phyloP scores from a whole-genome alignment of 2,888 invertebrate species.

The Leptothorax acervorum region DNA sequence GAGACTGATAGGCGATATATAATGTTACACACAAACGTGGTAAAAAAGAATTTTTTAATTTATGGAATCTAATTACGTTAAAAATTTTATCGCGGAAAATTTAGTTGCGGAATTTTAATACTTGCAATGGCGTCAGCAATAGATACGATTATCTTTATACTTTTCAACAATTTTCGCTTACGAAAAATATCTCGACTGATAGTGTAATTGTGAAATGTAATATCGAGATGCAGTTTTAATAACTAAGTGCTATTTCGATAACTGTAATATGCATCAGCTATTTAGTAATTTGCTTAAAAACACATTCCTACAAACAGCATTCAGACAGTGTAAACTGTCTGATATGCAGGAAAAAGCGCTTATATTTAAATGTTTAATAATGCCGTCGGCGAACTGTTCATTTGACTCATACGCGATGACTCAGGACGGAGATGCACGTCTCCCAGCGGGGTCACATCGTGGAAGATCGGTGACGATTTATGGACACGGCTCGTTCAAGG shows the following conservation, averaged over 20 bases:
- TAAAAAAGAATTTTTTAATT: not conserved
- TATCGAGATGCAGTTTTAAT: not conserved
- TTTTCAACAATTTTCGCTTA: not conserved
- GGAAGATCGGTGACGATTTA: conserved; percentile 30
- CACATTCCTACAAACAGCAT: not conserved
- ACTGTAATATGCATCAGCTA: not conserved
- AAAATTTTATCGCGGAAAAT: not conserved
- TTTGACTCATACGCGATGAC: not conserved
- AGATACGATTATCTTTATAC: not conserved
- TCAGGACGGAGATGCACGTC: conserved; percentile 13
- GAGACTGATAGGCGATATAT: not conserved
- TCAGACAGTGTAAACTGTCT: not conserved
- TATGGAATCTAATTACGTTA: not conserved
- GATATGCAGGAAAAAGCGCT: not conserved
- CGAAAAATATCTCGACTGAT: not conserved
- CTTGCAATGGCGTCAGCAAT: no score
- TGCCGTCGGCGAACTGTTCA: not conserved
- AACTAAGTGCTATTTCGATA: not conserved
- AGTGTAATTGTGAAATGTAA: not conserved
- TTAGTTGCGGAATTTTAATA: not conserved
- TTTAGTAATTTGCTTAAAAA: not conserved
- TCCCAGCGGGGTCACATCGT: conserved; percentile 11
- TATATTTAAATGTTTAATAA: conserved; percentile 19
- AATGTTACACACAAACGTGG: not conserved
- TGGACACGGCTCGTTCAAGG: conserved; percentile 27